Evolutionary conservation across 2,113 vertebrate species (phyloP).

Genomic region (Rhea americana): DNA sequence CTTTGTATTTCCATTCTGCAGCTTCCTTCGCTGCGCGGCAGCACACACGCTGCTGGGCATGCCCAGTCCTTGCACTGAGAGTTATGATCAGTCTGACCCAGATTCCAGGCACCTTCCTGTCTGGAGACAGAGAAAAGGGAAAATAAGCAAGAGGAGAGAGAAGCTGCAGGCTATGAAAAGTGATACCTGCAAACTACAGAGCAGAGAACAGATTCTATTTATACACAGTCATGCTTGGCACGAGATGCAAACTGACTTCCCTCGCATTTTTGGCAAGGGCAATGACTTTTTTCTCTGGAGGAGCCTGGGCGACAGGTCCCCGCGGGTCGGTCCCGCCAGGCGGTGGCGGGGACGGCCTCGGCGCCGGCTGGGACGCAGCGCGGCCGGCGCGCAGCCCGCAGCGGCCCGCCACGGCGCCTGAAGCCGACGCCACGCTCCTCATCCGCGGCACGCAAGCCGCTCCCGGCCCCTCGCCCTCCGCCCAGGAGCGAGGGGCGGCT

Average conservation of each 20-base stretch:
- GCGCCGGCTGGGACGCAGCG: no score
- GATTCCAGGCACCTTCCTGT: not conserved
- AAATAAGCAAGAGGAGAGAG: not conserved
- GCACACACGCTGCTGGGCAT: not conserved
- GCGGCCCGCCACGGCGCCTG: no score
- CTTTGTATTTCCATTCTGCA: not conserved
- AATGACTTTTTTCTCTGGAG: fast-evolving
- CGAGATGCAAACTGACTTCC: fast-evolving
- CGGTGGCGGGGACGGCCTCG: no score
- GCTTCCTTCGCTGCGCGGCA: not conserved
- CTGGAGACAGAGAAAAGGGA: not conserved
- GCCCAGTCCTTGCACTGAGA: not conserved
- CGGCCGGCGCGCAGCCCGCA: no score
- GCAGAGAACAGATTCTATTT: no score
- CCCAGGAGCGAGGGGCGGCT: fast-evolving
- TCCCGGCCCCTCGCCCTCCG: fast-evolving
- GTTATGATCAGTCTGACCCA: not conserved
- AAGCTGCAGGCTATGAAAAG: not conserved
- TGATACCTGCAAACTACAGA: fast-evolving
- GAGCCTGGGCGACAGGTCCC: fast-evolving
- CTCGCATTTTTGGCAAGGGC: not conserved
- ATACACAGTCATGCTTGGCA: fast-evolving
- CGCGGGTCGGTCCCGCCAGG: fast-evolving
- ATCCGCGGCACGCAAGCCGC: fast-evolving
- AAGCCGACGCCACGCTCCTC: fast-evolving